Evolutionary conservation across 2,888 invertebrate species (phyloP).

Genomic region (Apodemia zela): DNA sequence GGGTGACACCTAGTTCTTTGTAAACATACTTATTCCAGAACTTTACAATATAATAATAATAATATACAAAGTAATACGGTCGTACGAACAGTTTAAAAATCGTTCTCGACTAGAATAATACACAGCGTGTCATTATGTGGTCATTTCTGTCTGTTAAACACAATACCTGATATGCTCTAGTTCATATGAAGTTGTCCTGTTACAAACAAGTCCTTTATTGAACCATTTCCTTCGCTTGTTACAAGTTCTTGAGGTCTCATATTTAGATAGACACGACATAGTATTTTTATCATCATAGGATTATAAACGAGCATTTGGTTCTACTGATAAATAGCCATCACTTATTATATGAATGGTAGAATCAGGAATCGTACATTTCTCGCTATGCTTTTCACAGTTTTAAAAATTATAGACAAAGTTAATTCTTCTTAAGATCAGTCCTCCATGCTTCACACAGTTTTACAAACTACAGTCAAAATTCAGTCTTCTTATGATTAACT

Average conservation of each 20-base stretch:
- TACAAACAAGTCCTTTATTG: constrained; percentile 35
- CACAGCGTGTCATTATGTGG: constrained; percentile 1
- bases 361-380: no score
- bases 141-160: constrained; percentile 11
- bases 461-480: no score
- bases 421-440: no score
- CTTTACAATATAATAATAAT: no score
- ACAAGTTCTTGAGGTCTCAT: constrained; percentile 7
- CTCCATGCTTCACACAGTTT: no score
- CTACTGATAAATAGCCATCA: no score
- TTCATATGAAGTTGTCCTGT: constrained; percentile 44
- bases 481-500: no score
- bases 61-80: not conserved
- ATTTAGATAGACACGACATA: not conserved
- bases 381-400: no score
- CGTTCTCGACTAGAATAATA: not conserved
- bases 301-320: not conserved
- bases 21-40: no score
- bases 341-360: no score
- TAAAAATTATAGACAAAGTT: no score
- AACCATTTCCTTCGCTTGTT: constrained; percentile 28
- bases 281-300: not conserved
- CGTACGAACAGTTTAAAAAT: not conserved
- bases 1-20: no score
- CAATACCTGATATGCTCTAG: constrained; percentile 39